These are phyloP conservation scores for Philhelius pedissequus DNA, from an alignment of 2,888 invertebrate genomes.

Conservation along the genomic window DNA sequence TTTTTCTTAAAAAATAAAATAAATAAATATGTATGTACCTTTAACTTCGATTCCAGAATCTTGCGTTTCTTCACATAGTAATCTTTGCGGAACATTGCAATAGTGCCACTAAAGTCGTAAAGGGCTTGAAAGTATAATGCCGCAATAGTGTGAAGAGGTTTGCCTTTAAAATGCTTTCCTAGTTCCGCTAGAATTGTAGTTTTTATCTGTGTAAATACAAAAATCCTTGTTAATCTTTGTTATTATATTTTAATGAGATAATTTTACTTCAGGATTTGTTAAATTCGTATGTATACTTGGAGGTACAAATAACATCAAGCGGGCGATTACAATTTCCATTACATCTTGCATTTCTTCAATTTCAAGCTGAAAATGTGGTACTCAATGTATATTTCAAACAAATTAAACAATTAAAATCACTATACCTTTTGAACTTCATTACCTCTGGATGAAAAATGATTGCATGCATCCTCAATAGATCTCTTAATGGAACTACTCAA, in stretches of 20 bases:
- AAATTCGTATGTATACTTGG: slow-evolving; percentile 31
- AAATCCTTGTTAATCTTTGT: neutral
- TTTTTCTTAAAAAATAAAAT: neutral
- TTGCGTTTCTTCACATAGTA: slow-evolving; percentile 22
- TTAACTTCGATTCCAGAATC: slow-evolving; percentile 21
- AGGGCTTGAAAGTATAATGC: slow-evolving; percentile 43
- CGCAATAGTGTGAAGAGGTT: slow-evolving; percentile 21
- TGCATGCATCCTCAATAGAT: slow-evolving; percentile 24
- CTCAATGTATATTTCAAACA: neutral
- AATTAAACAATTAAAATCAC: neutral
- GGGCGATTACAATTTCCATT: slow-evolving; percentile 29
- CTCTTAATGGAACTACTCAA: slow-evolving; percentile 3
- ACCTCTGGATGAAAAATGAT: slow-evolving; percentile 47
- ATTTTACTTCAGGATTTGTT: slow-evolving; percentile 28
- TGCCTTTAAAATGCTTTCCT: slow-evolving; percentile 39
- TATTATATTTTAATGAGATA: too few species aligned
- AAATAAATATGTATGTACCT: too few species aligned
- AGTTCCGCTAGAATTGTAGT: slow-evolving; percentile 24
- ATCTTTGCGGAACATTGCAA: neutral
- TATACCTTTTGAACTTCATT: slow-evolving; percentile 53
- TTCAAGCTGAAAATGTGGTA: slow-evolving; percentile 19
- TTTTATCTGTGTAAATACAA: neutral
- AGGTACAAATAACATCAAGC: slow-evolving; percentile 17
- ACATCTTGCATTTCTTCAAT: slow-evolving; percentile 42
- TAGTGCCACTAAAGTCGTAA: neutral